Base-by-base conservation (phyloP, 1,140 invertebrate genomes). In the Micrasema minimum region DNA sequence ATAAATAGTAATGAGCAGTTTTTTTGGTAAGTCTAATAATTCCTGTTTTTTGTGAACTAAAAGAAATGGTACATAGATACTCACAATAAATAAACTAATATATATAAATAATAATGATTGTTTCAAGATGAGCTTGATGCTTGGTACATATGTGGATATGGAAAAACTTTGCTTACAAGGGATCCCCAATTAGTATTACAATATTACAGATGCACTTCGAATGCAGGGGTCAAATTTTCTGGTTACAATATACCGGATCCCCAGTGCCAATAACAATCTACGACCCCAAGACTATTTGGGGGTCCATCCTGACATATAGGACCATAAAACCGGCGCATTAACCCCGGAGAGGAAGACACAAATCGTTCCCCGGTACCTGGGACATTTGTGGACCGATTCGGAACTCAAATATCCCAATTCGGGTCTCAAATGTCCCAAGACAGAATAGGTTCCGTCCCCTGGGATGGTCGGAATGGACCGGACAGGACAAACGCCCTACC, bases 281-380 rank as follows among this genome's bases (percentile, higher is more conserved):
- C 12, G 31, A 31, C 31, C 55, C 55, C 22, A n/a, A 16, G 5
- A 16, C 16, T 16, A 59, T 38, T 41, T 57, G 12, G 55, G 55
- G 55, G 51, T 55, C 35, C 37, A 16, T 31, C 16, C 55, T 59
- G 55, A 59, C 55, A 59, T 43, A 59, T 59, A 59, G 31, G 31
- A 31, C 37, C 35, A 59, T 59, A 59, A 43, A 59, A 43, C 35
- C 55, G 11, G 55, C 55, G 55, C 55, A 59, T 22, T 59, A 57
- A 59, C 55, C 55, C 37, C 37, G 10, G 35, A 59, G 55, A 59
- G 55, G 55, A 59, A 59, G 55, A 59, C 55, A 59, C 55, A 59
- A 59, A 59, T 59, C 55, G 55, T 20, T 14, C 31, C n/a, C 26
- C 3, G 14, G 23, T 7, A 31, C 23, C 51, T 31, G 37, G 55